phyloP scores from a whole-genome alignment of 2,113 vertebrate species.

The Muntiacus muntjak region DNA sequence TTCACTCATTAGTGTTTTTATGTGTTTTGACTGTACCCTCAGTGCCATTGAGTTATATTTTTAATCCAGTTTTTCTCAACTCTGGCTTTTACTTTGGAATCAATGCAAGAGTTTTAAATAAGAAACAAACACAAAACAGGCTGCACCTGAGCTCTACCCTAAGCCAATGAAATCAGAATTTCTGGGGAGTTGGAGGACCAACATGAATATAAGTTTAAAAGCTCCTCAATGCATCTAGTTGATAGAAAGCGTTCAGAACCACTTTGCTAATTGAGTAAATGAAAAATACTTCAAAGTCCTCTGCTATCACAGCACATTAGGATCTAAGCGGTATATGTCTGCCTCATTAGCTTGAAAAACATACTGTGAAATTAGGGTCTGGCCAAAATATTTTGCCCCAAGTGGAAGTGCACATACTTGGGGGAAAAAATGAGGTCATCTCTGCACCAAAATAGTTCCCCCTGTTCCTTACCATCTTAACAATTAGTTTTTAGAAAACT shows the following conservation, averaged over 20 bases:
- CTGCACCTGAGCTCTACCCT: neutral
- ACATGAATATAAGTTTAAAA: neutral
- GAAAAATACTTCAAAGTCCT: neutral
- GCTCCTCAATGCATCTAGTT: neutral
- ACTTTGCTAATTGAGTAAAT: slow-evolving; percentile 28
- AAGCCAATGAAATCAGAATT: neutral
- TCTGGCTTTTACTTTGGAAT: slow-evolving; percentile 5
- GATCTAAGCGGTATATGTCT: neutral
- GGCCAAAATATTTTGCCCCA: neutral
- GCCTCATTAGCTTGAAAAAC: slow-evolving; percentile 24
- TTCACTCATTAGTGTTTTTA: neutral
- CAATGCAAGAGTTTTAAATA: neutral
- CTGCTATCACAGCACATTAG: neutral
- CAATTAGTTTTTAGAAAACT: neutral
- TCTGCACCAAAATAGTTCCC: neutral
- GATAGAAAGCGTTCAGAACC: neutral
- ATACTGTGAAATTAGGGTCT: neutral
- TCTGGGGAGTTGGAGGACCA: neutral
- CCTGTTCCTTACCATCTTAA: neutral
- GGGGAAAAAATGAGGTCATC: neutral
- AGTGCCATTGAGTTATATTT: neutral
- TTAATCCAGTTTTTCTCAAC: neutral
- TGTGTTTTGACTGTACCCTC: neutral
- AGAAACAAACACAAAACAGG: neutral
- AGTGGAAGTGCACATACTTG: neutral